Conservation (phyloP, 2,888 invertebrate genomes). For the Coecobrya sp. region DNA sequence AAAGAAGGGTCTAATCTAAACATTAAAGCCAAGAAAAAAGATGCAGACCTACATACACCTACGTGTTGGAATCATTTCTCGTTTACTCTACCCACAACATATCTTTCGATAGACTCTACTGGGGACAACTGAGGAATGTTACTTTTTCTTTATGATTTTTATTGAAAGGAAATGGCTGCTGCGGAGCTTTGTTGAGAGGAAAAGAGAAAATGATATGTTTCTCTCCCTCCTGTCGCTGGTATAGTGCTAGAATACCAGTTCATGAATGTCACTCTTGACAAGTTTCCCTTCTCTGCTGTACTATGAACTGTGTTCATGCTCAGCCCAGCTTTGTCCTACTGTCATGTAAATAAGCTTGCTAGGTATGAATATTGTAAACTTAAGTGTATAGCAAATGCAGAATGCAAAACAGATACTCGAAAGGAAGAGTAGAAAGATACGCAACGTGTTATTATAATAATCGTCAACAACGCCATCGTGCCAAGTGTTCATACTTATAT, state of each 20-base stretch:
- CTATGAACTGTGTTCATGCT: neutral
- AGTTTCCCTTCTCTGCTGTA: constrained; percentile 16
- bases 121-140: neutral
- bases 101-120: neutral
- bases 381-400: neutral
- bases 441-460: constrained; percentile 32
- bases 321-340: neutral
- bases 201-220: constrained; percentile 34
- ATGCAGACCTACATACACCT: neutral
- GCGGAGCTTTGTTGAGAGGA: constrained; percentile 28
- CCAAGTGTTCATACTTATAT: neutral
- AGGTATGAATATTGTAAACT: neutral
- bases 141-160: constrained; percentile 25
- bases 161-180: constrained; percentile 52
- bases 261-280: constrained; percentile 53
- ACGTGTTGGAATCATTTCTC: neutral
- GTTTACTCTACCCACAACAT: neutral
- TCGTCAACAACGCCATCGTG: neutral
- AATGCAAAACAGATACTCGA: neutral
- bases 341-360: neutral
- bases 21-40: neutral
- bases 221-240: neutral
- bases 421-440: constrained; percentile 10
- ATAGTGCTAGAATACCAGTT: neutral
- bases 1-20: neutral